Base-by-base conservation (phyloP, 2,888 invertebrate species). In the Marronus borbonicus region DNA sequence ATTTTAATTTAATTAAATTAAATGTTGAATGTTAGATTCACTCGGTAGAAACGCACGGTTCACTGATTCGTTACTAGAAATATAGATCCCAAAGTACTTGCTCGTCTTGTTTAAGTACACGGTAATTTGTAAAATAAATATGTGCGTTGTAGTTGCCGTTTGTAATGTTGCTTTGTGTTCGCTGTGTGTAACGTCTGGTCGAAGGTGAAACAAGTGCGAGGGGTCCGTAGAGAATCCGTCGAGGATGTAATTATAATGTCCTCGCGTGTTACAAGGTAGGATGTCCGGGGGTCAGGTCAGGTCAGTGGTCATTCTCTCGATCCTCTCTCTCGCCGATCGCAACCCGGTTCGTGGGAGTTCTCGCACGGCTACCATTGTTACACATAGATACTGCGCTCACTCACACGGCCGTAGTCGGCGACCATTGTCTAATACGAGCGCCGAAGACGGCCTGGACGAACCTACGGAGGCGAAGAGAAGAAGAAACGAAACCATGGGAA, bases 231-330 rank as follows among this genome's bases (percentile, higher is more conserved):
- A 70, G 58, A 70, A 52, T 58, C 39, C 70, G 70, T 58, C 70
- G 68, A 80, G 81, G 78, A 80, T 80, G 80, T 82, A 82, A 81
- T 82, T 81, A 82, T 76, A 78, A 76, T 68, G 83, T 80, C 80
- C 83, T 84, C 80, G 84, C 84, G 83, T 84, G 83, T 81, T 80
- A 79, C 78, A 81, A 77, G 81, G 81, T 82, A 83, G 85, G 84
- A 84, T 80, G 82, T 83, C 83, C 84, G 82, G 82, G 77, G 83
- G 83, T 81, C 80, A 82, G 84, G 83, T 83, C 83, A 82, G 84
- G 86, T 83, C 84, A 83, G 87, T 87, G 87, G 87, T 87, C 87
- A 87, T 86, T 86, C 86, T 78, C 68, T 72, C 76, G 76, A 70
- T 39, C 28, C 31, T 69, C 39, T 68, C 58, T 44, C 31, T 66